These are phyloP conservation scores for Cosmia pyralina DNA, from an alignment of 2,888 invertebrate genomes.

Conservation along the genomic window DNA sequence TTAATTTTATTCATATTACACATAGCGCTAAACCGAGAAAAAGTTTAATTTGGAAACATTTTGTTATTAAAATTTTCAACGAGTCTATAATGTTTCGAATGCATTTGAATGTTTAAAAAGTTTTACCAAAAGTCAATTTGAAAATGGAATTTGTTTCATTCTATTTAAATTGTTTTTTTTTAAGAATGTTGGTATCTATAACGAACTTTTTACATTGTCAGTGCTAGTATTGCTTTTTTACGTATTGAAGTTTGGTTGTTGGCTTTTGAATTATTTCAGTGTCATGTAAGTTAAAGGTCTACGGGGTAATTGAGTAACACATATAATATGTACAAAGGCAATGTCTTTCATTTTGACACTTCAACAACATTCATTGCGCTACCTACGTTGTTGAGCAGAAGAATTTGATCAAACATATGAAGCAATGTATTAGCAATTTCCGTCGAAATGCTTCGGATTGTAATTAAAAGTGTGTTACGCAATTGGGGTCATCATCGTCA, in stretches of 20 bases:
- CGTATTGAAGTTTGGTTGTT: not conserved
- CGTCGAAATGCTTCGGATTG: not conserved
- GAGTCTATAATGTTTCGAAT: not conserved
- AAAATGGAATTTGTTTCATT: slow-evolving; percentile 15
- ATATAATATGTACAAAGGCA: not conserved
- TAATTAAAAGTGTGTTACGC: not conserved
- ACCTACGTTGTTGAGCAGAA: not conserved
- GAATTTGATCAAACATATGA: not conserved
- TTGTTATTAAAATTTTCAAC: slow-evolving; percentile 1
- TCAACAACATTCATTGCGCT: not conserved
- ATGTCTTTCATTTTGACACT: not conserved
- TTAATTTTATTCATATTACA: not conserved
- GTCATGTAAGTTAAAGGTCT: not conserved
- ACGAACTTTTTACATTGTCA: too few relatives aligned
- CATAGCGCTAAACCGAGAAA: not conserved
- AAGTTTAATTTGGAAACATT: not conserved
- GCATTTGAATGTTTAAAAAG: slow-evolving; percentile 13
- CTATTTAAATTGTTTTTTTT: not conserved
- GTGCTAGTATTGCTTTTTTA: too few relatives aligned
- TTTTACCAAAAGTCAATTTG: slow-evolving; percentile 16
- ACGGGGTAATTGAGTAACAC: not conserved
- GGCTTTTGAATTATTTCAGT: slow-evolving; percentile 1
- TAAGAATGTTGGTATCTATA: too few relatives aligned
- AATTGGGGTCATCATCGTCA: too few relatives aligned
- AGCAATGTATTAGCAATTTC: too few relatives aligned